Conservation (phyloP, 2,888 invertebrate genomes). For the Lasioglossum lativentre region DNA sequence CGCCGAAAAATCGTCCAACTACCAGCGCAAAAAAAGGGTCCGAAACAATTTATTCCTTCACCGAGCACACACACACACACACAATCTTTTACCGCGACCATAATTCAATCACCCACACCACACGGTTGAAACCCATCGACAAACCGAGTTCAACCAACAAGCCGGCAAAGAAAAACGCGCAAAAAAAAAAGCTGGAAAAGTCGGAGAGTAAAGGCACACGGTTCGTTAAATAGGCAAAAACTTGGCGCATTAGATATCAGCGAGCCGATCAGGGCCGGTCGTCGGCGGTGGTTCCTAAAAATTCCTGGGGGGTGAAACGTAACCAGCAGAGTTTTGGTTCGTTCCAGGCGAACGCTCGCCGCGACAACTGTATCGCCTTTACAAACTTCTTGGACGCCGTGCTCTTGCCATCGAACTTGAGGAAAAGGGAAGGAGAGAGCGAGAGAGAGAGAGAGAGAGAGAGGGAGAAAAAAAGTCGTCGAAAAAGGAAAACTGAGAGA, state of each 20-base stretch:
- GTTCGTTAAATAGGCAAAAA: slow-evolving; percentile 1
- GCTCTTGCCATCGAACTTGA: not conserved
- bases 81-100: not conserved
- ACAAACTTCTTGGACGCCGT: slow-evolving; percentile 3
- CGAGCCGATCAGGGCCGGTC: not conserved
- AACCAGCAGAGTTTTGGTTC: not conserved
- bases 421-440: not conserved
- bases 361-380: slow-evolving; percentile 13
- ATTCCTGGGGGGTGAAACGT: slow-evolving; percentile 14
- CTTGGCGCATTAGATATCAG: not conserved
- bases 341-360: slow-evolving; percentile 25
- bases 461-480: not conserved
- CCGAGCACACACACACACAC: no score
- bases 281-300: not conserved
- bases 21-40: not conserved
- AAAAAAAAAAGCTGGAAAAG: not conserved
- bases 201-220: not conserved
- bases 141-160: not conserved
- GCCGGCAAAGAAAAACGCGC: not conserved
- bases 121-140: not conserved
- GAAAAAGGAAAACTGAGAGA: not conserved
- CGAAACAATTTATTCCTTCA: not conserved
- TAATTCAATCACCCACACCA: not conserved
- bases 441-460: not conserved
- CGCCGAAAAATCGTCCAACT: no score